phyloP scores from a whole-genome alignment of 2,113 vertebrate genomes.

The Chaetura pelagica region DNA sequence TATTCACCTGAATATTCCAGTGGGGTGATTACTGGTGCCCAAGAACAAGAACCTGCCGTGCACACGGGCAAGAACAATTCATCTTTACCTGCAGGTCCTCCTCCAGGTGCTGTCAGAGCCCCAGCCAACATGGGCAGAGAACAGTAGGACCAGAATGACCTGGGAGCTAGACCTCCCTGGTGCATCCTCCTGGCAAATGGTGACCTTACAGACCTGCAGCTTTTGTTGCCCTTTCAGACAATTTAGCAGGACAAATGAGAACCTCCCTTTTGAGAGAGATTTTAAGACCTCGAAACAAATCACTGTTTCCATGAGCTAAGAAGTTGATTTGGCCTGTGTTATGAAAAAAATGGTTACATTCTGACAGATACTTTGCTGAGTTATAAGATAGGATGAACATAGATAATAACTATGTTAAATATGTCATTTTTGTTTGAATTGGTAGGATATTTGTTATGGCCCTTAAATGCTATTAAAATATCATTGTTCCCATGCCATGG shows the following conservation, averaged over 20 bases:
- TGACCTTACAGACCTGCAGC: not conserved
- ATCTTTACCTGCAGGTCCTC: not conserved
- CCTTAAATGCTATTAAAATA: not conserved
- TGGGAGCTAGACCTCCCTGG: not conserved
- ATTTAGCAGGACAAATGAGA: not conserved
- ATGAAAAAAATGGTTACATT: not conserved
- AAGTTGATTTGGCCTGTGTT: not conserved
- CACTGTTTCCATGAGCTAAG: not conserved
- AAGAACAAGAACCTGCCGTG: not conserved
- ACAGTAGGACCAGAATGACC: not conserved
- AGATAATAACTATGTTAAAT: not conserved
- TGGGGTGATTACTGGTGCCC: not conserved
- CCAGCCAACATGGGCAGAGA: not conserved
- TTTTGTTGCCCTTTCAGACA: not conserved
- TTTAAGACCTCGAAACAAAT: not conserved
- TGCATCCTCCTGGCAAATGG: not conserved
- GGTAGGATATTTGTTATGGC: not conserved
- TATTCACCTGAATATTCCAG: not conserved
- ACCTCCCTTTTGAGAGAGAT: not conserved
- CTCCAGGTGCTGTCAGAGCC: not conserved
- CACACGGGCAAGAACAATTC: not conserved
- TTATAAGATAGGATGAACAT: not conserved
- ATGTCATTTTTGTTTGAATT: not conserved
- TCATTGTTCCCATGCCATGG: not conserved
- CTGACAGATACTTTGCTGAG: not conserved